These are phyloP conservation scores for Mormyrops boulengeri DNA, from an alignment of 2,797 vertebrate species.

Conservation along the genomic window DNA sequence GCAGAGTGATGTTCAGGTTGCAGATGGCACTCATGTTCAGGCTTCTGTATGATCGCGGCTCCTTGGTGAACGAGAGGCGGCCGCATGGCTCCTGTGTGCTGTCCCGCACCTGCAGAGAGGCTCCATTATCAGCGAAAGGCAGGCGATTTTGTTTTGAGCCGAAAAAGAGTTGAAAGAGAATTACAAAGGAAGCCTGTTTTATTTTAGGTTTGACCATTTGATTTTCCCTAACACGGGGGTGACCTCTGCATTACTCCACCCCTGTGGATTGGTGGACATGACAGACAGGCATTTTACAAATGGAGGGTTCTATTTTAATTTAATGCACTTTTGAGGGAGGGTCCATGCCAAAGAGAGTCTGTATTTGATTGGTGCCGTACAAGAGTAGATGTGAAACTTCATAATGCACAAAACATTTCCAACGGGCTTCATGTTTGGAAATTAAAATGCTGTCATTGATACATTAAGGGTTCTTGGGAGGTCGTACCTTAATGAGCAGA, in stretches of 20 bases:
- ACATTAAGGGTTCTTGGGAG: background rate
- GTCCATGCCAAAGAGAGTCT: background rate
- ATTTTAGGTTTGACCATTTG: background rate
- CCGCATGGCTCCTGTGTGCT: conserved; percentile 94
- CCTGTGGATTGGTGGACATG: background rate
- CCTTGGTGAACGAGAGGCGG: conserved; percentile 92
- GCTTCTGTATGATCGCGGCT: conserved; percentile 86
- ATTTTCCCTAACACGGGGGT: background rate
- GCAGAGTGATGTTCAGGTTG: conserved; percentile 95
- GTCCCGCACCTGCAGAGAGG: conserved; percentile 76
- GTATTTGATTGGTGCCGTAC: background rate
- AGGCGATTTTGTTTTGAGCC: background rate
- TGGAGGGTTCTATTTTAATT: background rate
- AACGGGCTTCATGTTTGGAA: background rate
- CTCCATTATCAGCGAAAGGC: background rate
- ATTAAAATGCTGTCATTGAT: background rate
- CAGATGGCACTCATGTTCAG: conserved; percentile 94
- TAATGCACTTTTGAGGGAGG: background rate
- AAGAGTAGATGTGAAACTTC: background rate
- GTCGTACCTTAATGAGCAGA: conserved; percentile 89
- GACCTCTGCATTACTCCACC: background rate
- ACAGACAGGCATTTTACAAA: background rate
- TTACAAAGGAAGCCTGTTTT: background rate
- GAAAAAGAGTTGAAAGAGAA: background rate
- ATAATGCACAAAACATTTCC: background rate